Conservation (phyloP, 2,113 vertebrate genomes). For the Procavia capensis region DNA sequence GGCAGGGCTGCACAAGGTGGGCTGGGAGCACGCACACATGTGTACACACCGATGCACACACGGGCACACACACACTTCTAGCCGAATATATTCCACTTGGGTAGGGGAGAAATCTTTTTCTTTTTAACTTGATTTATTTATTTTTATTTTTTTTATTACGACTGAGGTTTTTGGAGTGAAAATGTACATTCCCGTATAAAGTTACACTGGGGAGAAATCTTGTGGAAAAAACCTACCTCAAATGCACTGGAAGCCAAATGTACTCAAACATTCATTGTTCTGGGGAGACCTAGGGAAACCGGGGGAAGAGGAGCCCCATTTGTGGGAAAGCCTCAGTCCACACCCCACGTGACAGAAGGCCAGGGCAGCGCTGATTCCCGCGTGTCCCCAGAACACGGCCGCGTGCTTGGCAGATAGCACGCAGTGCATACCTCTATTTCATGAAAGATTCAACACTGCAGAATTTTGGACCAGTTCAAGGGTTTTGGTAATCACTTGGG, state of each 20-base stretch:
- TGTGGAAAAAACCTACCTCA: no score
- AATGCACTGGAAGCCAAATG: fast-evolving
- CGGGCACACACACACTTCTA: no score
- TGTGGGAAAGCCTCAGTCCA: fast-evolving
- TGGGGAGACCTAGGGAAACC: fast-evolving
- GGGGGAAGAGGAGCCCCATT: fast-evolving
- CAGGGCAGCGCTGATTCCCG: fast-evolving
- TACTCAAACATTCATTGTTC: fast-evolving
- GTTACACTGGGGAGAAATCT: no score
- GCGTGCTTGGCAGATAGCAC: fast-evolving
- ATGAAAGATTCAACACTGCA: fast-evolving
- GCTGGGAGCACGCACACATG: neutral
- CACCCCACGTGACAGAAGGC: fast-evolving
- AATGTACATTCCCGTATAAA: no score
- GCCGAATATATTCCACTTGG: fast-evolving
- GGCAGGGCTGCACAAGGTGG: neutral
- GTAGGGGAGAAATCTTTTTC: no score
- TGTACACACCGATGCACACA: neutral
- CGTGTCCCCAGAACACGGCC: fast-evolving
- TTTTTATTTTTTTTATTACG: no score
- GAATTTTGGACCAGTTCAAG: fast-evolving
- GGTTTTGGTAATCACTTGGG: neutral
- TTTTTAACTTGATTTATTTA: no score
- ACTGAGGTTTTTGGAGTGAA: no score
- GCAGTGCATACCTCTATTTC: fast-evolving